Percentiles rank a stretch among this genome's conserved stretches.
phyloP scores from a whole-genome alignment of 2,888 invertebrate species.

The Baccha elongata region DNA sequence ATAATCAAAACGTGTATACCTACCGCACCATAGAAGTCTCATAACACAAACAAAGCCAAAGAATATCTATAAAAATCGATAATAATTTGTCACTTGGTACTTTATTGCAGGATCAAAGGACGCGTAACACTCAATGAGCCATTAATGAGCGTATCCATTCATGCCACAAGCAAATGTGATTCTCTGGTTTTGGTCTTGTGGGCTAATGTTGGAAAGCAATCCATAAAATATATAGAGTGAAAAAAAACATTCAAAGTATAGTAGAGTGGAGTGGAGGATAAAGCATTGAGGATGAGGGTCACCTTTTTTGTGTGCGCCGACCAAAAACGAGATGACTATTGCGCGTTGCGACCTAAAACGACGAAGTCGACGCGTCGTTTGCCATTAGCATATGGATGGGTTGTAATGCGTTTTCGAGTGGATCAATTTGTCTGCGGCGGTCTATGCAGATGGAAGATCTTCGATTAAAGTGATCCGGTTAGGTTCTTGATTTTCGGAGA shows the following conservation, averaged over 20 bases:
- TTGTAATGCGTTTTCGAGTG: slow-evolving; percentile 80
- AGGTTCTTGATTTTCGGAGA: slow-evolving; percentile 8
- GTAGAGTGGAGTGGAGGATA: slow-evolving; percentile 25
- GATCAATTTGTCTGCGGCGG: slow-evolving; percentile 79
- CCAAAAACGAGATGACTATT: slow-evolving; percentile 34
- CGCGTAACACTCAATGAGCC: slow-evolving; percentile 74
- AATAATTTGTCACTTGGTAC: slow-evolving; percentile 81
- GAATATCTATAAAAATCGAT: slow-evolving; percentile 76
- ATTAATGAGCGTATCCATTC: slow-evolving; percentile 69
- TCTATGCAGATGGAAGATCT: slow-evolving; percentile 13
- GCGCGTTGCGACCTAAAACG: slow-evolving; percentile 21
- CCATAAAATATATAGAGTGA: slow-evolving; percentile 77
- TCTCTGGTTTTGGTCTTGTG: slow-evolving; percentile 49
- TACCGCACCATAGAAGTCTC: background rate
- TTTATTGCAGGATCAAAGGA: slow-evolving; percentile 78
- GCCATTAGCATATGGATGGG: slow-evolving; percentile 73
- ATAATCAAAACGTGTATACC: background rate
- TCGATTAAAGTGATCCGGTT: slow-evolving; percentile 68
- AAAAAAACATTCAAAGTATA: slow-evolving; percentile 45
- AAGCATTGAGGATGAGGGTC: slow-evolving; percentile 52
- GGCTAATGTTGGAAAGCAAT: slow-evolving; percentile 58
- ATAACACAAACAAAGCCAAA: slow-evolving; percentile 41
- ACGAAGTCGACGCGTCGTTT: slow-evolving; percentile 41
- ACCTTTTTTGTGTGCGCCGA: slow-evolving; percentile 31
- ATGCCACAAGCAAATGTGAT: slow-evolving; percentile 63